Percentiles rank a stretch among this genome's conserved stretches.
These are phyloP conservation scores for Drosophila tani DNA, from an alignment of 1,140 invertebrate genomes.

Conservation along the genomic window DNA sequence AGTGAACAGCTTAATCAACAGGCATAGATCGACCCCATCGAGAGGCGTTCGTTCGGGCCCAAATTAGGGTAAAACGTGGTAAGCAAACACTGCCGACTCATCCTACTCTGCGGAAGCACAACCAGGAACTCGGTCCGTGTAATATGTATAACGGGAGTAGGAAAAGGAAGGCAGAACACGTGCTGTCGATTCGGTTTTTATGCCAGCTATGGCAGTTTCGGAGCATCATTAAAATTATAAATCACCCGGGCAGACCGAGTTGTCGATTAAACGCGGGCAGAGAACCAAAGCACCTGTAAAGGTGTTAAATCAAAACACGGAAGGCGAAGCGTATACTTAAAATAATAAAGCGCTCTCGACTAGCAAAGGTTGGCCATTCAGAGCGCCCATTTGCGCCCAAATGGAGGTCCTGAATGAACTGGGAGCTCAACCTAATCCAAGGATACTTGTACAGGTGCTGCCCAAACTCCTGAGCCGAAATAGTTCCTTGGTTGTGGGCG, in stretches of 20 bases:
- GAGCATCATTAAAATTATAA: conserved; percentile 66
- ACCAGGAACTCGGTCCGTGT: background rate
- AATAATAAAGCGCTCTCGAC: conserved; percentile 66
- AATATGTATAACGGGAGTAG: conserved; percentile 4
- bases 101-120: background rate
- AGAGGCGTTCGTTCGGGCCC: conserved; percentile 6
- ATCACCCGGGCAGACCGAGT: conserved; percentile 53
- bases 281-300: conserved; percentile 46
- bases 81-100: conserved; percentile 16
- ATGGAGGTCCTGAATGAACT: conserved; percentile 7
- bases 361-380: conserved; percentile 24
- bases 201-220: conserved; percentile 38
- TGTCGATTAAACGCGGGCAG: conserved; percentile 14
- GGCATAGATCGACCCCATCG: conserved; percentile 21
- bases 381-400: conserved; percentile 1
- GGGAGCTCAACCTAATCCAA: background rate
- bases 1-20: conserved; percentile 45
- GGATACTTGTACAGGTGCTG: conserved; percentile 23
- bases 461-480: background rate
- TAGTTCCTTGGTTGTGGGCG: conserved; percentile 3
- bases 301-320: conserved; percentile 73
- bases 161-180: conserved; percentile 26
- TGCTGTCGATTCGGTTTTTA: conserved; percentile 44
- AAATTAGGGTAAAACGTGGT: conserved; percentile 38
- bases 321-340: conserved; percentile 58